Evolutionary conservation across 2,888 invertebrate genomes (phyloP), one percentile per base, ranked within the genome.

Genomic region (Hololepta plana): DNA sequence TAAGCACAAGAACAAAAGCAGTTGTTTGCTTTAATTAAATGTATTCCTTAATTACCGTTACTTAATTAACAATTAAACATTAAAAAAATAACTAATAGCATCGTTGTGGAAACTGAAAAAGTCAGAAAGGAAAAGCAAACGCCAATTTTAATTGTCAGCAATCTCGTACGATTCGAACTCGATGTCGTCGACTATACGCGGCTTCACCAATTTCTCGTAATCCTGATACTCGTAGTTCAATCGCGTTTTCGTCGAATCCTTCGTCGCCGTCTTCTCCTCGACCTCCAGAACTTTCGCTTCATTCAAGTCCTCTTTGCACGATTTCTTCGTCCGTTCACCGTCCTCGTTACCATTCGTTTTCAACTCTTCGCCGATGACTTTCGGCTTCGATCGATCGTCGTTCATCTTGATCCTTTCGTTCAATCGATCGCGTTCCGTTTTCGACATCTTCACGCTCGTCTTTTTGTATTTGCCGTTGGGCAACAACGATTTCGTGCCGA

Each of bases 151-250:
- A 30, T 31, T 34, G 31, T 35, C 45, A 24, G 53, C 52, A 20
- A 55, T 44, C 41, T 55, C 54, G 32, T 53, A 55, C 8, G 48
- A 42, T 53, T 84, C 82, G 40, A 84, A 84, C 39, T 82, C 81
- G 69, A 84, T 84, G 40, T 82, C 81, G 21, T 76, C 74, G 39
- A 73, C 72, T 7, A 63, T 59, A 34, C 55, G 57, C 37, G 33
- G 33, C 24, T 67, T 70, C 42, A 64, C 61, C 43, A 64, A 60
- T 43, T 67, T 64, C 30, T 64, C 62, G 34, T 47, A 53, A 27
- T 51, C 43, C 45, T 55, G 46, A 47, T 57, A 38, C 46, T 49
- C 43, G 30, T 41, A 41, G 11, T 36, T 40, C 9, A 42, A n/a
- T n/a, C n/a, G n/a, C n/a, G n/a, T 38, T 26, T 48, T 38, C 36